Base-by-base conservation (phyloP, 2,888 invertebrate genomes). In the Neria commutata region DNA sequence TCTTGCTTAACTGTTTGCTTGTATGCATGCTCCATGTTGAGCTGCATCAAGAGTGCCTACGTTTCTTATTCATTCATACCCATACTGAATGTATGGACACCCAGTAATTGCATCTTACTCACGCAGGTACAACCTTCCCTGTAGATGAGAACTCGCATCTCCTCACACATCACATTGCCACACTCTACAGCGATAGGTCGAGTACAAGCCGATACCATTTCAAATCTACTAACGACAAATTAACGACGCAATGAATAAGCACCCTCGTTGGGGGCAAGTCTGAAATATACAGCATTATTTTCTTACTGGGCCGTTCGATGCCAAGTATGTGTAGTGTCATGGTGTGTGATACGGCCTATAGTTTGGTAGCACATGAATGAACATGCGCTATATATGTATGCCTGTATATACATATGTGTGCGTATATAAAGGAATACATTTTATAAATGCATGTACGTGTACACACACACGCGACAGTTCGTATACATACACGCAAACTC, bases 31-130 rank as follows among this genome's bases (percentile, higher is more conserved):
- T 60, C 16, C 53, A 60, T 40, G 57, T 55, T 56, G 62, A 57
- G 54, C 42, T 56, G 55, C 51, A 57, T 46, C 54, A 34, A 45
- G 56, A 56, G 60, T 60, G 54, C 54, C 62, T 59, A 52, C 54
- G 42, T 60, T 56, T 56, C 54, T 46, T 37, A 25, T 56, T 49
- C 51, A 46, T 45, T 52, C 54, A 48, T 55, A 34, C 29, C 14
- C 37, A 37, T 34, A 3, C 16, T 51, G 3, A 1, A 37, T n/a
- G 34, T 24, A 46, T 42, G 50, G 19, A 42, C 51, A 56, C 24
- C 25, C 48, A 45, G 19, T 49, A 11, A 8, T 37, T 26, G 19
- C 10, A 40, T 56, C 48, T 46, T 48, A 16, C 33, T 57, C 29
- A 8, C 45, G 26, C 51, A n/a, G n/a, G 49, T n/a, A 42, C 37